phyloP scores from a whole-genome alignment of 1,140 invertebrate species.

The Leptinotarsa undecemlineata region DNA sequence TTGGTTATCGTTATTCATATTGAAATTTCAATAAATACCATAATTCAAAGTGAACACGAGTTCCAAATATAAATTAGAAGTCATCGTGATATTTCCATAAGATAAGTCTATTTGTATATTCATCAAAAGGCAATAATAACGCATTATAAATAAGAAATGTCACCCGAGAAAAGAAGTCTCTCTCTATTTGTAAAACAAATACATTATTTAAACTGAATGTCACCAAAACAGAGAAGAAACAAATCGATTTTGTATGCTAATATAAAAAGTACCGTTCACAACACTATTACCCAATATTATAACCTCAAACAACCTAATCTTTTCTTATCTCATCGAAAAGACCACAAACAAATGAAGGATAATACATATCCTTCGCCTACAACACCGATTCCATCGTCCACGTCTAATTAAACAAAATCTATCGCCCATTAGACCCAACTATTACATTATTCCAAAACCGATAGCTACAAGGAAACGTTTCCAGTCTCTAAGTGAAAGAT shows the following conservation, averaged over 20 bases:
- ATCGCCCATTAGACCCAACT: slow-evolving; percentile 14
- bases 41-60: not conserved
- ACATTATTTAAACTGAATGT: too few relatives aligned
- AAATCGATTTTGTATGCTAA: not conserved
- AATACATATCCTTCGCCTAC: not conserved
- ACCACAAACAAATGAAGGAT: not conserved
- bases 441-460: slow-evolving; percentile 17
- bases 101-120: too few relatives aligned
- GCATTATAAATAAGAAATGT: too few relatives aligned
- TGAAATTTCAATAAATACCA: not conserved
- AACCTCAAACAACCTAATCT: slow-evolving; percentile 3
- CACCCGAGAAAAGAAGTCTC: too few relatives aligned
- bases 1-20: too few relatives aligned
- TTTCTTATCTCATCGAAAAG: not conserved
- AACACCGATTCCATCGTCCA: not conserved
- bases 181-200: too few relatives aligned
- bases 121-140: too few relatives aligned
- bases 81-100: too few relatives aligned
- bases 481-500: slow-evolving; percentile 22
- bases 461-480: slow-evolving; percentile 7
- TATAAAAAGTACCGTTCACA: not conserved
- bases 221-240: not conserved
- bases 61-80: not conserved
- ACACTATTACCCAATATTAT: not conserved
- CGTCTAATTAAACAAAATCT: slow-evolving; percentile 22